Evolutionary conservation across 1,140 invertebrate genomes (phyloP).

Genomic region (Sycobia sp.): DNA sequence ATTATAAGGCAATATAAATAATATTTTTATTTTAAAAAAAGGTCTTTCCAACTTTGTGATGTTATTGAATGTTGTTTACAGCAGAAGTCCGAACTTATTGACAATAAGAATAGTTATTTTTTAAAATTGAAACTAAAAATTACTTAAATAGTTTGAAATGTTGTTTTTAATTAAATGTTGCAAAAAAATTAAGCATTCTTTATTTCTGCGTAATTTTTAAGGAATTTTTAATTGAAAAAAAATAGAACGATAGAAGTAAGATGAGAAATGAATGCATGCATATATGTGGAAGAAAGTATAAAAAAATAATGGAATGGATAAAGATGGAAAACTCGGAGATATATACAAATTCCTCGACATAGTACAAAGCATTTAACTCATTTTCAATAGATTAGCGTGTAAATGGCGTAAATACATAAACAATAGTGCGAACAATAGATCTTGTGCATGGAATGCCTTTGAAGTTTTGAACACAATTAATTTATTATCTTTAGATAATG

Average conservation of each 20-base stretch:
- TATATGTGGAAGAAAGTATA: constrained; percentile 23
- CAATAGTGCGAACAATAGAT: constrained; percentile 44
- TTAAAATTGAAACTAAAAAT: no score
- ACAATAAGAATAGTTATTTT: constrained; percentile 24
- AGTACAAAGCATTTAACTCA: constrained; percentile 60
- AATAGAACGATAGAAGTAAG: no score
- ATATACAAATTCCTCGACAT: constrained; percentile 60
- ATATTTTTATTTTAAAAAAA: no score
- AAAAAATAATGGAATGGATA: constrained; percentile 35
- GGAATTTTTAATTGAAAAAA: constrained; percentile 8
- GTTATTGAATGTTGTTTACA: constrained; percentile 15
- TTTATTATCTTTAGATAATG: constrained; percentile 1
- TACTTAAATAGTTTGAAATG: constrained; percentile 1
- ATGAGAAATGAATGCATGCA: constrained; percentile 34
- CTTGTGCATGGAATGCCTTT: constrained; percentile 37
- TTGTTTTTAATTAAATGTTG: neutral
- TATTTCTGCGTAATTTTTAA: constrained; percentile 3
- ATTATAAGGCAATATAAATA: no score
- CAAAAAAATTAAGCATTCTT: neutral
- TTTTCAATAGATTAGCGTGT: constrained; percentile 52
- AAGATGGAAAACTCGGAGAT: constrained; percentile 44
- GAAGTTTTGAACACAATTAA: constrained; percentile 23
- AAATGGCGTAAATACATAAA: constrained; percentile 39
- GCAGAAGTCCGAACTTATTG: constrained; percentile 14
- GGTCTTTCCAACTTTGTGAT: neutral